phyloP scores from a whole-genome alignment of 2,797 vertebrate genomes.

The Epinephelus awoara region DNA sequence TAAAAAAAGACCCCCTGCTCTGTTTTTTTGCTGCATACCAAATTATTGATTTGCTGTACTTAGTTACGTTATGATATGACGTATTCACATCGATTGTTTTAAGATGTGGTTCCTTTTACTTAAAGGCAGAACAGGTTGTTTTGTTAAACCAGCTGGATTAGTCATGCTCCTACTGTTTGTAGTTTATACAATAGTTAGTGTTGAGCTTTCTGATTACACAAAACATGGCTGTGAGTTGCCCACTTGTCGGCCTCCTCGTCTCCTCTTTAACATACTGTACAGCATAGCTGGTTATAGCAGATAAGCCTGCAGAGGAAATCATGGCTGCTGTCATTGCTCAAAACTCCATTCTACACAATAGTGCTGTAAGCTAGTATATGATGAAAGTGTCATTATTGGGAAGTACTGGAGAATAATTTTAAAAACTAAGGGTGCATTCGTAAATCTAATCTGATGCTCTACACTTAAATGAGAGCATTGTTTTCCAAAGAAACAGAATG shows the following conservation, averaged over 20 bases:
- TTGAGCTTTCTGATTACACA: conserved; percentile 28
- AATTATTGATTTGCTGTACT: no score
- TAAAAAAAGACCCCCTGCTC: no score
- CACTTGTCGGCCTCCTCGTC: not conserved
- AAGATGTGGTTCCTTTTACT: not conserved
- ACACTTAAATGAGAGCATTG: no score
- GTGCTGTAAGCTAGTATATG: not conserved
- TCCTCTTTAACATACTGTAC: no score
- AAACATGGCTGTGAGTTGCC: not conserved
- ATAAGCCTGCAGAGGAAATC: conserved; percentile 6
- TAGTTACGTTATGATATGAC: not conserved
- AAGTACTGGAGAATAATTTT: not conserved
- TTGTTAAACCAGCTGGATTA: not conserved
- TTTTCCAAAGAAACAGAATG: no score
- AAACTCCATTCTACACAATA: not conserved
- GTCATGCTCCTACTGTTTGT: conserved; percentile 6
- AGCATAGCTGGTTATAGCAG: not conserved
- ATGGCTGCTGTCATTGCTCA: not conserved
- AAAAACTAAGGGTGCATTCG: not conserved
- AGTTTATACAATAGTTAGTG: conserved; percentile 8
- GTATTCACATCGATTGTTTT: not conserved
- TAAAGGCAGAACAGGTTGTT: not conserved
- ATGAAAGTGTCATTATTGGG: not conserved
- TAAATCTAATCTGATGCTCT: no score
- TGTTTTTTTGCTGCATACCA: no score